Evolutionary conservation across 2,888 invertebrate genomes (phyloP).

Genomic region (Nebria salina): DNA sequence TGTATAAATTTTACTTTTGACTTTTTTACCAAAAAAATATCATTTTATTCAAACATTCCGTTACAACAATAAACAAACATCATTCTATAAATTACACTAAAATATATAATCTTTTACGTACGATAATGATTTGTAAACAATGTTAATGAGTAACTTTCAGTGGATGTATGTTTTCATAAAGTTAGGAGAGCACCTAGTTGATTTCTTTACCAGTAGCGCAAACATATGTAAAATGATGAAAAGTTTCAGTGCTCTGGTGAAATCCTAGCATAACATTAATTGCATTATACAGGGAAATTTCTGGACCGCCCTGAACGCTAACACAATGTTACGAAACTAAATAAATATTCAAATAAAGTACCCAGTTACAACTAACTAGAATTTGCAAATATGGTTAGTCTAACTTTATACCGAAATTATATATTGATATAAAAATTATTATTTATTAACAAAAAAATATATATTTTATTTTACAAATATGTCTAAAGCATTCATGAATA

Average conservation of each 20-base stretch:
- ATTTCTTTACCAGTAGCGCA: neutral
- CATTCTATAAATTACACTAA: neutral
- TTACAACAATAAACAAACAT: neutral
- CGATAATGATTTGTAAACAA: neutral
- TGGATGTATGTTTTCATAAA: neutral
- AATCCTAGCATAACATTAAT: conserved; percentile 24
- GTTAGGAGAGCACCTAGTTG: neutral
- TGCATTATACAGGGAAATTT: conserved; percentile 38
- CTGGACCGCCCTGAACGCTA: conserved; percentile 7
- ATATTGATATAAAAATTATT: too few relatives aligned
- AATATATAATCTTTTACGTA: neutral
- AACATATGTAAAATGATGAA: conserved; percentile 39
- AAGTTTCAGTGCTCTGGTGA: conserved; percentile 20
- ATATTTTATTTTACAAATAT: too few relatives aligned
- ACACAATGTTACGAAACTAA: conserved; percentile 26
- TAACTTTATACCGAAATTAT: neutral
- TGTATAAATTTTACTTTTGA: too few relatives aligned
- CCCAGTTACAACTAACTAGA: neutral
- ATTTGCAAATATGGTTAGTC: neutral
- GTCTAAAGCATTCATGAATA: too few relatives aligned
- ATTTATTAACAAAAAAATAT: too few relatives aligned
- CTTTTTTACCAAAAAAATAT: too few relatives aligned
- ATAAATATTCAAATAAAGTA: conserved; percentile 38
- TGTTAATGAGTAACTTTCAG: neutral
- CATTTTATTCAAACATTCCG: too few relatives aligned